Conservation (phyloP, 2,113 vertebrate species). For the Neomonachus schauinslandi region DNA sequence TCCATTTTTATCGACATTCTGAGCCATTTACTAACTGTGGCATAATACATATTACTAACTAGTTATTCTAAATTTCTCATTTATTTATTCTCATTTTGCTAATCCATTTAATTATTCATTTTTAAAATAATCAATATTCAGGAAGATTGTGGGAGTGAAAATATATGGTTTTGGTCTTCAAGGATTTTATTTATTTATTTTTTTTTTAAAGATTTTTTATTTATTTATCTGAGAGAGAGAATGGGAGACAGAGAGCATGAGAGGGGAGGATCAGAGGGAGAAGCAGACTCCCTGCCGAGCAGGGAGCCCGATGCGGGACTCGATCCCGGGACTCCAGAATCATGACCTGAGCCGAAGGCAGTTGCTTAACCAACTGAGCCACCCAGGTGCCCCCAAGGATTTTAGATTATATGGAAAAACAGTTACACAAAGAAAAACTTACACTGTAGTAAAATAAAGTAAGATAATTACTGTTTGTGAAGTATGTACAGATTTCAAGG, state of each 20-base stretch:
- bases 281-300: no score
- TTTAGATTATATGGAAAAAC: neutral
- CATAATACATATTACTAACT: neutral
- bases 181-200: no score
- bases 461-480: neutral
- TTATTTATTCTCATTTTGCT: neutral
- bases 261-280: no score
- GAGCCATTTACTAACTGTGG: neutral
- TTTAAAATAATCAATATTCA: neutral
- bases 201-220: no score
- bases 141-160: neutral
- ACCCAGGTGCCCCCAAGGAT: no score
- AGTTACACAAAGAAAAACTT: neutral
- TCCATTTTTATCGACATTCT: neutral
- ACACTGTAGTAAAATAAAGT: neutral
- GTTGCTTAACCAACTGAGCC: no score
- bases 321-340: no score
- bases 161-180: neutral
- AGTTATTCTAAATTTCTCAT: neutral
- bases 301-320: no score
- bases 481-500: neutral
- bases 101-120: neutral
- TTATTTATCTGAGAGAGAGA: no score
- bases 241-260: no score
- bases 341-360: no score